phyloP scores from a whole-genome alignment of 2,113 vertebrate genomes.

The Nematolebias whitei region DNA sequence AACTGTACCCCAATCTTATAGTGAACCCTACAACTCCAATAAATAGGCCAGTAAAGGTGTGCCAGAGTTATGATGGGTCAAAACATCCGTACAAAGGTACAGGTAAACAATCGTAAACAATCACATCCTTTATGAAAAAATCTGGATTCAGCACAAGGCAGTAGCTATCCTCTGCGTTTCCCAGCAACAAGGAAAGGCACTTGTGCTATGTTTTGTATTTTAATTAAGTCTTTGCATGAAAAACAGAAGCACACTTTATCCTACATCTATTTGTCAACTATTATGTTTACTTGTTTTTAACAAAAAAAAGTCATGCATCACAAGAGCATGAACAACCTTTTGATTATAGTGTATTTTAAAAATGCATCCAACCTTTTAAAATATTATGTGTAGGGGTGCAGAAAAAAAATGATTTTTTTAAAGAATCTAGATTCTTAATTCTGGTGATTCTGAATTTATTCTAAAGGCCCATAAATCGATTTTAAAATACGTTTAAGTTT shows the following conservation, averaged over 20 bases:
- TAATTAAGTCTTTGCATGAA: background rate
- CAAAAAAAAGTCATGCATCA: background rate
- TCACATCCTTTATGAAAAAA: conserved; percentile 23
- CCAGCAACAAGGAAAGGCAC: conserved; percentile 19
- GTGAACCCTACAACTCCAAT: background rate
- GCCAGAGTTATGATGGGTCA: background rate
- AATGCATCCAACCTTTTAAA: too few species aligned
- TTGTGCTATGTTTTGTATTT: conserved; percentile 14
- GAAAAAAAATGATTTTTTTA: too few species aligned
- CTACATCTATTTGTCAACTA: background rate
- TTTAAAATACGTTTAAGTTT: too few species aligned
- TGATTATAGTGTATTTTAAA: background rate
- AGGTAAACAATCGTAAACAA: background rate
- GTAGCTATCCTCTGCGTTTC: conserved; percentile 49
- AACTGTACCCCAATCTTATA: background rate
- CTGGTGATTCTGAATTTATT: too few species aligned
- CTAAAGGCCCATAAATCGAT: too few species aligned
- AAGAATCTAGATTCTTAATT: too few species aligned
- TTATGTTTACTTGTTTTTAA: background rate
- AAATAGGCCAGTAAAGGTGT: background rate
- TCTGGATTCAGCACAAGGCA: conserved; percentile 39
- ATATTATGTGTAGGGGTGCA: too few species aligned
- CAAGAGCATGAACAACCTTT: too few species aligned
- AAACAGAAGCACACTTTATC: background rate
- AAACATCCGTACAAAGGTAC: background rate